phyloP scores from a whole-genome alignment of 2,113 vertebrate species.

The Vulpes lagopus region DNA sequence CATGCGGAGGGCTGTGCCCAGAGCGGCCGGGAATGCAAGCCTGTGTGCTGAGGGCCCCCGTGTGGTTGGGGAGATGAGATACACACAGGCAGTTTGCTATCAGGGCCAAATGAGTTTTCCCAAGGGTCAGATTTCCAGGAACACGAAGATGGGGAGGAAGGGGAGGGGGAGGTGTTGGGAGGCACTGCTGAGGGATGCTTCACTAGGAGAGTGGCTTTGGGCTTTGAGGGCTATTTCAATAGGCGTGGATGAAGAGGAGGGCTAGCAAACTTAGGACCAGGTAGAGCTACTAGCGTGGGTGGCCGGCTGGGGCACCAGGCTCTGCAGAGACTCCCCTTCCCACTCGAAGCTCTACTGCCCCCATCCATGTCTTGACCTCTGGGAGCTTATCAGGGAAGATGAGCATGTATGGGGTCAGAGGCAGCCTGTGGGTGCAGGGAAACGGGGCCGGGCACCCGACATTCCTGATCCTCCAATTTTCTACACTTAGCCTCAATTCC shows the following conservation, averaged over 20 bases:
- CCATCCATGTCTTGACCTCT: conserved; percentile 1
- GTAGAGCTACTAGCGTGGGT: neutral
- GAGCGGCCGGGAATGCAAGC: neutral
- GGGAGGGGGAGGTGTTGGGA: neutral
- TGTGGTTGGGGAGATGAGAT: conserved; percentile 60
- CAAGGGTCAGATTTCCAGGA: conserved; percentile 67
- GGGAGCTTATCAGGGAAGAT: conserved; percentile 39
- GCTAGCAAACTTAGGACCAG: neutral
- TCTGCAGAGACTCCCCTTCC: neutral
- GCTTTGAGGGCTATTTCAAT: conserved; percentile 6
- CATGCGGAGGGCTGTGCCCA: neutral
- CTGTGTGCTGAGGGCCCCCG: neutral
- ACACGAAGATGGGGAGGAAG: neutral
- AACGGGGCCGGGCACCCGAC: conserved; percentile 54
- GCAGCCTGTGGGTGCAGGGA: conserved; percentile 42
- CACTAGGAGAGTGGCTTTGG: neutral
- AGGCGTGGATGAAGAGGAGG: conserved; percentile 27
- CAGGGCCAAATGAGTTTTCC: conserved; percentile 56
- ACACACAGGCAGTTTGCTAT: conserved; percentile 49
- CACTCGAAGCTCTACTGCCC: neutral
- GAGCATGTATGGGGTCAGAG: neutral
- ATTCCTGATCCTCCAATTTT: conserved; percentile 76
- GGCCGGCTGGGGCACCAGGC: neutral
- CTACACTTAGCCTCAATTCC: conserved; percentile 78
- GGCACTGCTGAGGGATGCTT: neutral